These are phyloP conservation scores for Sarcophaga variegata DNA, from an alignment of 2,888 invertebrate species.

Conservation along the genomic window DNA sequence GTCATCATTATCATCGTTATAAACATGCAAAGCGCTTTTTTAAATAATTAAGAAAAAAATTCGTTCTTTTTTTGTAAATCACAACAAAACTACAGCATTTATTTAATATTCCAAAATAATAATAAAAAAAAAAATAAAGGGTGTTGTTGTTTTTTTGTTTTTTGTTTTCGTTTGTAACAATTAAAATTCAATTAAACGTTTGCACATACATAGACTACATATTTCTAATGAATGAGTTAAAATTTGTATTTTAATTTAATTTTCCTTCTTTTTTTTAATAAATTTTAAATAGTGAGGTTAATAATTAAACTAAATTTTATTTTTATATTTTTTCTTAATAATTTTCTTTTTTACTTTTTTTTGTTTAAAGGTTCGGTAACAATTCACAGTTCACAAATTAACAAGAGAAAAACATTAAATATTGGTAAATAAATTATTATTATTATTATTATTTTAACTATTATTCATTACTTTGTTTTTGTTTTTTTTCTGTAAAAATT, in stretches of 20 bases:
- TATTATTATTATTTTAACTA: background rate
- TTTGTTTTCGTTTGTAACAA: constrained; percentile 14
- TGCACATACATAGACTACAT: constrained; percentile 37
- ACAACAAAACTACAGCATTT: constrained; percentile 63
- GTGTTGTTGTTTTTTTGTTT: constrained; percentile 6
- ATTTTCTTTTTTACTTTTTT: constrained; percentile 21
- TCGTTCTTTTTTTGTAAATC: constrained; percentile 56
- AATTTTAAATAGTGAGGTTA: constrained; percentile 37
- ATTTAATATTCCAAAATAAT: constrained; percentile 54
- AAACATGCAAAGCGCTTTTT: constrained; percentile 48
- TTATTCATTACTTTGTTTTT: background rate
- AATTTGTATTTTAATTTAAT: background rate
- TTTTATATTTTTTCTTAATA: background rate
- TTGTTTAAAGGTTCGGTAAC: constrained; percentile 43
- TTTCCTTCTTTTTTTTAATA: constrained; percentile 28
- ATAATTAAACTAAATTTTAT: constrained; percentile 10
- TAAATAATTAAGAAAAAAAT: constrained; percentile 43
- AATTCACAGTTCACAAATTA: constrained; percentile 58
- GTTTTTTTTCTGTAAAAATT: background rate
- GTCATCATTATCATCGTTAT: constrained; percentile 37
- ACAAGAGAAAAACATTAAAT: constrained; percentile 20
- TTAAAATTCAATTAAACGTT: constrained; percentile 21
- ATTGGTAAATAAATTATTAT: background rate
- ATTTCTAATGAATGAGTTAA: background rate
- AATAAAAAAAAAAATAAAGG: constrained; percentile 37